Base-by-base conservation (phyloP, 2,888 invertebrate species). In the Chydorus sphaericus region DNA sequence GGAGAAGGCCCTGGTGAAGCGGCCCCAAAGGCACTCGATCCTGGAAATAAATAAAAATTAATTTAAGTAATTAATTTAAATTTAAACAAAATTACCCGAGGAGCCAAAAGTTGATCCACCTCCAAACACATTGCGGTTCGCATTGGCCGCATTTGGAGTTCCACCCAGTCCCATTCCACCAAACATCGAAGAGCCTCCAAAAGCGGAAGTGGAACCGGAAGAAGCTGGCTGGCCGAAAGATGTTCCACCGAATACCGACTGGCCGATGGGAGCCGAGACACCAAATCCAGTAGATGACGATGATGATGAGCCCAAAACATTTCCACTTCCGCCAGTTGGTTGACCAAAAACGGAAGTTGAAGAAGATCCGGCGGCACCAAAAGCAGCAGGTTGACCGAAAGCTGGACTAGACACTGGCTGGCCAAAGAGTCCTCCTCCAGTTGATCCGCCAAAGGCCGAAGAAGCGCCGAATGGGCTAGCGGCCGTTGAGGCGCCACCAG, bases 121-220 rank as follows among this genome's bases (percentile, higher is more conserved):
- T 7, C 62, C 62, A 56, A 61, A 61, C 7, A 38, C 59, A 31
- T 58, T 53, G 37, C 53, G 55, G 37, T 58, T 59, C 6, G 36
- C 52, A 39, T 57, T 57, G 14, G 48, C 54, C 16, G 52, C 30
- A 33, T 31, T 55, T 5, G 57, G 54, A 14, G 39, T 48, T 6
- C 54, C 57, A 7, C 57, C 57, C n/a, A 57, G 36, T 7, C 57
- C 57, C 30, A 57, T 37, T 16, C n/a, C 26, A 14, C 54, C 54
- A 18, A 57, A 54, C 5, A 31, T 33, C 48, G 16, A 39, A 23
- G 18, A 8, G 16, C 26, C 23, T n/a, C 26, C 53, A 36, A 53
- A 53, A 23, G n/a, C 37, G 44, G 54, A 11, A 36, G 53, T 37
- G 4, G 48, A 20, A 49, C 49, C 55, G 29, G 55, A 30, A 28